Base-by-base conservation (phyloP, 92 coral and sea anemone species). In the Galaxea fascicularis region DNA sequence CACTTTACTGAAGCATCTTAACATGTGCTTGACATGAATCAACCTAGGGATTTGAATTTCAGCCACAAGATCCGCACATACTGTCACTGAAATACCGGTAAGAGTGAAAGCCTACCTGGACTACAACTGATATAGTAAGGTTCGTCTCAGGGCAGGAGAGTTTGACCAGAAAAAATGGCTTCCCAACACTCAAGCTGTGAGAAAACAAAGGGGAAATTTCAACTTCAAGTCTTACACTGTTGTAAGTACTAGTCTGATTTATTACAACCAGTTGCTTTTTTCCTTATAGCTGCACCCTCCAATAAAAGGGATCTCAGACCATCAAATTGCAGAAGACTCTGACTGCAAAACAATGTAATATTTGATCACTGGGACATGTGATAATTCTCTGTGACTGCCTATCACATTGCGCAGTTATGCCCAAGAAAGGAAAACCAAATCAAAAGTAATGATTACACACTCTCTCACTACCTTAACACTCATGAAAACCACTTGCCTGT, bases 141-240 rank as follows among this genome's bases (percentile, higher is more conserved):
- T 62, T 67, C 13, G 87, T 90, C 73, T 85, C 82, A 5, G 71
- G 17, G 51, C 90, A 94, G 46, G 80, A 76, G 69, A 94, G 83
- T 86, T 88, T 76, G 13, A 93, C 86, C 67, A 94, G 68, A 77
- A 94, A 94, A 87, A 89, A 94, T 12, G 98, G 98, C 78, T 94
- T 94, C 21, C 87, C 60, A 63, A 73, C 67, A 47, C 75, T 71
- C 87, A 91, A 77, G 77, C 94, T 91, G 74, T 51, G 62, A 68
- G 56, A 77, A 31, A 16, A 16, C 24, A 53, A 29, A 25, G 21
- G 26, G 13, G 45, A 14, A 10, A 71, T 44, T 45, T 22, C 0
- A 49, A 49, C 56, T 49, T 49, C 56, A 12, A 49, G 11, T 49
- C 11, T 49, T 49, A 49, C 14, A 49, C 12, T 35, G 41, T 35